A percentile compares a stretch with the other conserved stretches of the same genome.
These are phyloP conservation scores for Notodonta dromedarius DNA, from an alignment of 2,888 invertebrate species.

Conservation along the genomic window DNA sequence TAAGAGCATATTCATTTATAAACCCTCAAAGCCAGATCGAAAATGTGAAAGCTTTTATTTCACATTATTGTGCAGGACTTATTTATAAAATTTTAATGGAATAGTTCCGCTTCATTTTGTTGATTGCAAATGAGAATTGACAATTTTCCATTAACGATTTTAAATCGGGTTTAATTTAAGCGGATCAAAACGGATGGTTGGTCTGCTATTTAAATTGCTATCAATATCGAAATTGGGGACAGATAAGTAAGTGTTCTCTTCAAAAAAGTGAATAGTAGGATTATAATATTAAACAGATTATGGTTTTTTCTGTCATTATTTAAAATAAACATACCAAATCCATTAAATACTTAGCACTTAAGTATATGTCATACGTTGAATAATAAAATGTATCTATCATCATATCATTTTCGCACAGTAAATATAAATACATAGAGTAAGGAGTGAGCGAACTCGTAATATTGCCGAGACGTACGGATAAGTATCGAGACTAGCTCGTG, in stretches of 20 bases:
- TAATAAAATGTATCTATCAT: slow-evolving; percentile 2
- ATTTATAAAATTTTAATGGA: background rate
- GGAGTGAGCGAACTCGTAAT: slow-evolving; percentile 18
- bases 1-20: background rate
- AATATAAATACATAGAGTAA: slow-evolving; percentile 2
- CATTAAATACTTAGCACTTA: no score
- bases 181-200: background rate
- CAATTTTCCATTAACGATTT: slow-evolving; percentile 5
- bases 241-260: no score
- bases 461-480: slow-evolving; percentile 19
- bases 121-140: background rate
- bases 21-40: background rate
- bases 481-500: slow-evolving; percentile 13
- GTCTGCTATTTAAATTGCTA: background rate
- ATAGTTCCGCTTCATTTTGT: slow-evolving; percentile 3
- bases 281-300: no score
- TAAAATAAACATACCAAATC: no score
- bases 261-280: no score
- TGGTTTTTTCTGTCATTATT: no score
- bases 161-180: background rate
- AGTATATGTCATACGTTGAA: no score
- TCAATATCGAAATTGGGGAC: no score
- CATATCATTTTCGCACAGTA: no score
- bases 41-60: slow-evolving; percentile 6
- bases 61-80: background rate